Conservation (phyloP, 1,140 invertebrate species). For the Melipona quadrifasciata region DNA sequence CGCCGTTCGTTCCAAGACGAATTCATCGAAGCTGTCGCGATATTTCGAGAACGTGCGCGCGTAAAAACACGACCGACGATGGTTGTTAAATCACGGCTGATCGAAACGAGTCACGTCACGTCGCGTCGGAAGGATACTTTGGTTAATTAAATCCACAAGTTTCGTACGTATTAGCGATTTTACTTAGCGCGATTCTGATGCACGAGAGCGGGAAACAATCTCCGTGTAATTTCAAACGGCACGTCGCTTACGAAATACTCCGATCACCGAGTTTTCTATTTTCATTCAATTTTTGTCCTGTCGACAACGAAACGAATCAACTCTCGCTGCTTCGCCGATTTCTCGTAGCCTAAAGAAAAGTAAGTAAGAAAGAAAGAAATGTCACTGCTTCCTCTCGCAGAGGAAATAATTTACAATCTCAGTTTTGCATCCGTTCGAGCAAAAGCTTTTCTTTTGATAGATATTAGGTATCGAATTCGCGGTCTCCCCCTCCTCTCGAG, state of each 20-base stretch:
- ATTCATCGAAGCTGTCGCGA: background rate
- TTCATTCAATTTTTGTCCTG: background rate
- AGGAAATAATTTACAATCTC: background rate
- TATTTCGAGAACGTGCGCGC: too few relatives aligned
- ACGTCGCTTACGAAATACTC: background rate
- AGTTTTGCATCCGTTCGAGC: background rate
- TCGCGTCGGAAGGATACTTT: background rate
- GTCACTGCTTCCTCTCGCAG: background rate
- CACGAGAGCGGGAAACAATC: background rate
- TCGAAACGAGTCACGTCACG: background rate
- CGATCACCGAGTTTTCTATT: background rate
- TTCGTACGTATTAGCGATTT: constrained; percentile 19
- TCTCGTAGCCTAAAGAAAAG: too few relatives aligned
- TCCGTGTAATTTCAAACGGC: background rate
- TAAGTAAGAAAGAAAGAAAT: too few relatives aligned
- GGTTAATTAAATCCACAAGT: constrained; percentile 29
- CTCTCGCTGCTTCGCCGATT: too few relatives aligned
- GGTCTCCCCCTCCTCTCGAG: background rate
- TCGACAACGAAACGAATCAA: background rate
- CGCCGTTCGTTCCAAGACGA: background rate
- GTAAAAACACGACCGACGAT: background rate
- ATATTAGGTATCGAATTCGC: background rate
- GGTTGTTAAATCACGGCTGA: background rate
- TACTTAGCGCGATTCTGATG: constrained; percentile 27
- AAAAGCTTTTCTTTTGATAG: background rate